phyloP scores from a whole-genome alignment of 2,888 invertebrate species.

The Lasioglossum leucozonium region DNA sequence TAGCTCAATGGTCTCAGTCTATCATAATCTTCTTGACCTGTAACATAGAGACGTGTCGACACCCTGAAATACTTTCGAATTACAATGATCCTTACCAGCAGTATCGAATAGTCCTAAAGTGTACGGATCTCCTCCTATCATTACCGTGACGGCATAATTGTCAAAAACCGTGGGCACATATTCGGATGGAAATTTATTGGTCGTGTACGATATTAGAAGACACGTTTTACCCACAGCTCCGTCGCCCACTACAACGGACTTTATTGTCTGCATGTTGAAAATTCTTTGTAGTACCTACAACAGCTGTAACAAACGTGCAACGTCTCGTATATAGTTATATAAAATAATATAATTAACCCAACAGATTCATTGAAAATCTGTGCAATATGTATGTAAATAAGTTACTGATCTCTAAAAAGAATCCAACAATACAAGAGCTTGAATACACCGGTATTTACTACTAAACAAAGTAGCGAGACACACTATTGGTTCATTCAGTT shows the following conservation, averaged over 20 bases:
- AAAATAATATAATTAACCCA: neutral
- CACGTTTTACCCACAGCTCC: conserved; percentile 99
- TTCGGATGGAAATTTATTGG: conserved; percentile 97
- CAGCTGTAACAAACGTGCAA: conserved; percentile 7
- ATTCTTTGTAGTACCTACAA: conserved; percentile 50
- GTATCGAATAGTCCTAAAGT: conserved; percentile 99
- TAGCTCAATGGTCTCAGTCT: conserved; percentile 97
- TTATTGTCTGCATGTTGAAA: conserved; percentile 94
- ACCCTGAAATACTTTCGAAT: neutral
- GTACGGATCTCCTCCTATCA: conserved; percentile 99
- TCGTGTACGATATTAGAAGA: conserved; percentile 95
- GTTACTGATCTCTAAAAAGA: neutral
- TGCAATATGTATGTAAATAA: conserved; percentile 20
- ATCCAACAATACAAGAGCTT: neutral
- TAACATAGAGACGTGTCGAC: conserved; percentile 63
- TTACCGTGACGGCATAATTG: conserved; percentile 99
- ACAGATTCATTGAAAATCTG: neutral
- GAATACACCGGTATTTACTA: neutral
- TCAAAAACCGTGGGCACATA: conserved; percentile 98
- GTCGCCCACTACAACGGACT: conserved; percentile 98
- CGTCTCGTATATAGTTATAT: neutral
- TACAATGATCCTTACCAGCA: conserved; percentile 88
- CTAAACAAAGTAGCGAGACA: neutral
- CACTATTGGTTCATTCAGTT: neutral
- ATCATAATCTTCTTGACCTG: conserved; percentile 99